A percentile compares a stretch with the other conserved stretches of the same genome.
phyloP scores from a whole-genome alignment of 2,888 invertebrate species.

The Cetonia aurata region DNA sequence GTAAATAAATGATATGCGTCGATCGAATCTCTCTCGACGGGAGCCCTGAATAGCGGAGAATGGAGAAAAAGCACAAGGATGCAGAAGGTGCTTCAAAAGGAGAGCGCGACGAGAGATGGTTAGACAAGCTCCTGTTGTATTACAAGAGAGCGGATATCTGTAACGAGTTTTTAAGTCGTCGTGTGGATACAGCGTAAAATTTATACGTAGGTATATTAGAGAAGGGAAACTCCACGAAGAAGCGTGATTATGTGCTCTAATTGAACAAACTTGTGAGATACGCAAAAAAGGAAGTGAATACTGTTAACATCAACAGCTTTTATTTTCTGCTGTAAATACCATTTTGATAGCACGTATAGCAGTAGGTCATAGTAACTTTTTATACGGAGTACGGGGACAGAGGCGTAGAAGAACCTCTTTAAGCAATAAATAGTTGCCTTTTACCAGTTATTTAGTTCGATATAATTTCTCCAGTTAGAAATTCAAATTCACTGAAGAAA shows the following conservation, averaged over 20 bases:
- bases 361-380: too few species aligned
- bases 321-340: too few species aligned
- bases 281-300: too few species aligned
- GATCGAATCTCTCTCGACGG: constrained; percentile 31
- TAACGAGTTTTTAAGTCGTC: constrained; percentile 18
- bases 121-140: background rate
- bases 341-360: too few species aligned
- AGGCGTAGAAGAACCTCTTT: too few species aligned
- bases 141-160: constrained; percentile 21
- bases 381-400: too few species aligned
- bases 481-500: too few species aligned
- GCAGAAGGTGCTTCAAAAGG: constrained; percentile 5
- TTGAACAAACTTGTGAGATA: background rate
- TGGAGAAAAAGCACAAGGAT: background rate
- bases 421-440: too few species aligned
- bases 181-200: constrained; percentile 12
- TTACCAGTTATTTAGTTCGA: too few species aligned
- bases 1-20: constrained; percentile 49
- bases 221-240: constrained; percentile 9
- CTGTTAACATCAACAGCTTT: too few species aligned
- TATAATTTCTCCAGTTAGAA: too few species aligned
- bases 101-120: constrained; percentile 3
- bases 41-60: constrained; percentile 13
- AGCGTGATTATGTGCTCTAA: constrained; percentile 2
- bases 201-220: background rate